Conservation (phyloP, 2,888 invertebrate genomes). For the Drosophila vallismaia region DNA sequence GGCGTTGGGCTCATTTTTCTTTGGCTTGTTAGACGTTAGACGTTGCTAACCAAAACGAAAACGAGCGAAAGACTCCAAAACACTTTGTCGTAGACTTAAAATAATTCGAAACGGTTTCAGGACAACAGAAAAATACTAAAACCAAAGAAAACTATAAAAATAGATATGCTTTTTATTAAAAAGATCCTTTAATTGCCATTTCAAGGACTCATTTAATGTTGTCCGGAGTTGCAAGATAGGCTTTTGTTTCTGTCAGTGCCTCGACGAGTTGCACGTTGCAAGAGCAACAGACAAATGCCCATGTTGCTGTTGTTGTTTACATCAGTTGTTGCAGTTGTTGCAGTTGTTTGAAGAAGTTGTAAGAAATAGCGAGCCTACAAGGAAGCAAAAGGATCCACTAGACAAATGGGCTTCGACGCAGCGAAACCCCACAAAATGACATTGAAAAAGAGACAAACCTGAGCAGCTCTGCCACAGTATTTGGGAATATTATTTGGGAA, state of each 20-base stretch:
- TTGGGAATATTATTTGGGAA: no score
- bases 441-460: background rate
- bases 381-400: constrained; percentile 14
- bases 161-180: no score
- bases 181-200: no score
- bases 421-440: constrained; percentile 34
- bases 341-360: constrained; percentile 79
- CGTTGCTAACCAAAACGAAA: constrained; percentile 36
- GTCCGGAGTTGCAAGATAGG: background rate
- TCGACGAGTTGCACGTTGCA: constrained; percentile 48
- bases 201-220: no score
- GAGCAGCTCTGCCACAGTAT: no score
- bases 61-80: constrained; percentile 40
- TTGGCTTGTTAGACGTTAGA: constrained; percentile 82
- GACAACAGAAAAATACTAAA: no score
- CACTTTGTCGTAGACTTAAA: constrained; percentile 42
- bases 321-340: constrained; percentile 55
- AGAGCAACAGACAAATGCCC: constrained; percentile 49
- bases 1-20: constrained; percentile 82
- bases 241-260: background rate
- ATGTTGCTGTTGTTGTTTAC: constrained; percentile 39
- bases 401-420: constrained; percentile 61
- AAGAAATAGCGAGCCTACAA: constrained; percentile 66
- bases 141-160: no score
- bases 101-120: background rate